phyloP scores from a whole-genome alignment of 2,113 vertebrate genomes.

The Choloepus hoffmanni region DNA sequence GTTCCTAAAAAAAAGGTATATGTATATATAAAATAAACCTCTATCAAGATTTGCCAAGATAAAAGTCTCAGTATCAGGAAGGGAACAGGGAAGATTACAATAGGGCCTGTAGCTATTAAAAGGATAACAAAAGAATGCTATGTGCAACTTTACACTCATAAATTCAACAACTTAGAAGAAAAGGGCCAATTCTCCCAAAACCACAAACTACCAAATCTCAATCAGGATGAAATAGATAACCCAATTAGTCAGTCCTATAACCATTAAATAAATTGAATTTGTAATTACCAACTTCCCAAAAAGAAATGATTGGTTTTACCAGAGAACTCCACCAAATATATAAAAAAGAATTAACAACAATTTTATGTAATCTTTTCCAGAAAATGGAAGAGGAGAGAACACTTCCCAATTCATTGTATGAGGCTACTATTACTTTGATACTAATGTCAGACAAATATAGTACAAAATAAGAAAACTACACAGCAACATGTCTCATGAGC shows the following conservation, averaged over 20 bases:
- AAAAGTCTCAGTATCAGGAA: neutral
- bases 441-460: neutral
- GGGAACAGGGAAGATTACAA: neutral
- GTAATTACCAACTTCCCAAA: neutral
- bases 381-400: neutral
- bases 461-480: neutral
- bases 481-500: neutral
- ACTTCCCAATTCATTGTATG: neutral
- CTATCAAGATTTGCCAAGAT: neutral
- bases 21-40: neutral
- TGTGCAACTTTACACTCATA: neutral
- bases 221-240: neutral
- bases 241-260: neutral
- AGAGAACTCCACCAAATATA: neutral
- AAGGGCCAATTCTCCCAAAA: neutral
- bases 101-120: neutral
- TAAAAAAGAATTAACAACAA: neutral
- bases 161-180: neutral
- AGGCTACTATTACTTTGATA: neutral
- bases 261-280: neutral
- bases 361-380: neutral
- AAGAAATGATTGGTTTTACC: neutral
- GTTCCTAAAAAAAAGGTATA: neutral
- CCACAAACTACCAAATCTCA: neutral
- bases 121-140: neutral